Percentiles rank a stretch among this genome's conserved stretches.
phyloP scores from a whole-genome alignment of 2,888 invertebrate species.

The Hypomecis atomaria region DNA sequence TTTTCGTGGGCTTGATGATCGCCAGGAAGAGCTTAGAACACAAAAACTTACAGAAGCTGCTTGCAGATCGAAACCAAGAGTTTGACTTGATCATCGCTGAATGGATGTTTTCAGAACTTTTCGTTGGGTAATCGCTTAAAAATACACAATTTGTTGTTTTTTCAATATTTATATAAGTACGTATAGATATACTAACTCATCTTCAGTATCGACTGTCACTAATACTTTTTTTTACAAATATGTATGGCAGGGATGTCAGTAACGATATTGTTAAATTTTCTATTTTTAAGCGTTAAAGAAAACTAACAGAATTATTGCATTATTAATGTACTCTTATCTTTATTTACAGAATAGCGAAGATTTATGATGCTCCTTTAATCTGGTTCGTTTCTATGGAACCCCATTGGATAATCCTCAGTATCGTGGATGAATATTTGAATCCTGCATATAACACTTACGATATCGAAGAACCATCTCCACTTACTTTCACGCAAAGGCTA shows the following conservation, averaged over 20 bases:
- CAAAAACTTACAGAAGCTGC: slow-evolving; percentile 17
- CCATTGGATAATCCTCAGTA: slow-evolving; percentile 44
- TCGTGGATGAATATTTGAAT: slow-evolving; percentile 50
- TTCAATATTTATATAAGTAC: no score
- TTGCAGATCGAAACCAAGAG: slow-evolving; percentile 13
- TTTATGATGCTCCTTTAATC: slow-evolving; percentile 52
- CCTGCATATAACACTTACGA: slow-evolving; percentile 46
- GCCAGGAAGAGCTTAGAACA: slow-evolving; percentile 11
- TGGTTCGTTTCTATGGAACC: slow-evolving; percentile 50
- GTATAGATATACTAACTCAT: no score
- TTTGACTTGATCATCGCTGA: slow-evolving; percentile 20
- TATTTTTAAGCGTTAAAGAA: not conserved
- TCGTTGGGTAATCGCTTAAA: not conserved
- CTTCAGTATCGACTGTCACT: no score
- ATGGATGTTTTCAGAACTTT: slow-evolving; percentile 21
- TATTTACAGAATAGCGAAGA: slow-evolving; percentile 43
- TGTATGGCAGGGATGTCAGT: no score
- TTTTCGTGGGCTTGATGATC: slow-evolving; percentile 10
- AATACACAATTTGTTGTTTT: not conserved
- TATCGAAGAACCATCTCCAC: slow-evolving; percentile 45
- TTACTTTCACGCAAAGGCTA: slow-evolving; percentile 57
- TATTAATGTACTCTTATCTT: not conserved
- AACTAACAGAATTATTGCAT: not conserved
- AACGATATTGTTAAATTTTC: no score
- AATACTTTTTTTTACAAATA: no score